Conservation (phyloP, 37 sponge, comb jelly and placozoan species). For the Dysidea cf. avara region DNA sequence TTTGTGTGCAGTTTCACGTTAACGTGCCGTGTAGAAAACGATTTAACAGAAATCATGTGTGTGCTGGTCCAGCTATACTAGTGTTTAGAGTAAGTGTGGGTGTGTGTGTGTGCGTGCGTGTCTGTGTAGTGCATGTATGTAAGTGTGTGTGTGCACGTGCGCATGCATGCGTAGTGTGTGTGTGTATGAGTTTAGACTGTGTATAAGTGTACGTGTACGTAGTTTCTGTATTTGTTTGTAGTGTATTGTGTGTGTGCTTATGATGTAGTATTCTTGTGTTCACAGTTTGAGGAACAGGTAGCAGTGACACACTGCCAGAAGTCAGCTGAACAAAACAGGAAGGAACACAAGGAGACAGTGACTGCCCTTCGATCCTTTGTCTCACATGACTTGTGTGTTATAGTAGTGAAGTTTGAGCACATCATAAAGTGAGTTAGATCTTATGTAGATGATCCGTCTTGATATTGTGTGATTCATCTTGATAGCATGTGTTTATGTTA, state of each 20-base stretch:
- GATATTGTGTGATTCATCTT: no score
- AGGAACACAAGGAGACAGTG: conserved; percentile 23
- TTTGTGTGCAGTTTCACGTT: conserved; percentile 40
- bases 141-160: conserved; percentile 4
- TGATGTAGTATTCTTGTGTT: no score
- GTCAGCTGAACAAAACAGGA: conserved; percentile 47
- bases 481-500: neutral
- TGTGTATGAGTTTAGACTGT: neutral
- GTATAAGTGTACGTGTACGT: neutral
- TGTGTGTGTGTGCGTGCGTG: neutral
- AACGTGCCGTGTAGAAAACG: conserved; percentile 49
- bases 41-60: conserved; percentile 23
- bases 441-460: no score
- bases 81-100: conserved; percentile 55
- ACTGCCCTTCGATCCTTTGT: conserved; percentile 27
- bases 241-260: no score
- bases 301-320: conserved; percentile 27
- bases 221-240: no score
- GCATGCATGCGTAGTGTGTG: neutral
- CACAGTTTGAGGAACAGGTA: conserved; percentile 65
- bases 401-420: conserved; percentile 63
- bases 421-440: conserved; percentile 52
- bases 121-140: conserved; percentile 3
- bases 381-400: conserved; percentile 33
- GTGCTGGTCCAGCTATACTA: conserved; percentile 53